Percentiles rank a stretch among this genome's conserved stretches.
Evolutionary conservation across 2,797 vertebrate species (phyloP).

Genomic region (Crenuchus spilurus): DNA sequence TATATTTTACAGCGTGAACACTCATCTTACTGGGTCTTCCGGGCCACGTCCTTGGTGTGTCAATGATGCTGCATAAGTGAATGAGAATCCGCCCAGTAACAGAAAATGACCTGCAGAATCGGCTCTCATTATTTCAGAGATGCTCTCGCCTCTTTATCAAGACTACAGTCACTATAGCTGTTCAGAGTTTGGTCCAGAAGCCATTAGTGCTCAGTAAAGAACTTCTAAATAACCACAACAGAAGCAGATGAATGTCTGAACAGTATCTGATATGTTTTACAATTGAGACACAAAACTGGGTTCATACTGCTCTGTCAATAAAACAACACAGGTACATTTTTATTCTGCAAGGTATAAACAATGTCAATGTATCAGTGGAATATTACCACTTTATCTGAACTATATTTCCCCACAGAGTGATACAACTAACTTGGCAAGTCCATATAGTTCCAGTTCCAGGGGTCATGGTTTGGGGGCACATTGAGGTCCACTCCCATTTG

Average conservation of each 20-base stretch:
- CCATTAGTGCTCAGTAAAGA: neutral
- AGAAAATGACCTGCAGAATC: neutral
- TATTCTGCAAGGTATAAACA: too few relatives aligned
- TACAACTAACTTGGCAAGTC: too few relatives aligned
- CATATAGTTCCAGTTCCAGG: too few relatives aligned
- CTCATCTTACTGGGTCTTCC: neutral
- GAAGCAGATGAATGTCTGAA: neutral
- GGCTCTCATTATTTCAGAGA: conserved; percentile 13
- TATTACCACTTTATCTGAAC: too few relatives aligned
- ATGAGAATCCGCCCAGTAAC: neutral
- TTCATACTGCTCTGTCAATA: neutral
- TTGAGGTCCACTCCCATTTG: too few relatives aligned
- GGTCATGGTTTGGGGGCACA: too few relatives aligned
- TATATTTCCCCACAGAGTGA: too few relatives aligned
- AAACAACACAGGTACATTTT: too few relatives aligned
- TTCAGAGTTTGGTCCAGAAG: neutral
- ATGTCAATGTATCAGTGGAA: too few relatives aligned
- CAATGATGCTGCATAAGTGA: neutral
- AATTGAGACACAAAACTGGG: neutral
- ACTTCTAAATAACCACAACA: neutral
- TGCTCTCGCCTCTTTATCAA: neutral
- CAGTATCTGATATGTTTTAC: neutral
- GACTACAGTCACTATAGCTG: neutral
- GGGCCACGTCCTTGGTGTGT: conserved; percentile 2
- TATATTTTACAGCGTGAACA: neutral